Evolutionary conservation across 2,113 vertebrate species (phyloP).

Genomic region (Oreocharis arfaki): DNA sequence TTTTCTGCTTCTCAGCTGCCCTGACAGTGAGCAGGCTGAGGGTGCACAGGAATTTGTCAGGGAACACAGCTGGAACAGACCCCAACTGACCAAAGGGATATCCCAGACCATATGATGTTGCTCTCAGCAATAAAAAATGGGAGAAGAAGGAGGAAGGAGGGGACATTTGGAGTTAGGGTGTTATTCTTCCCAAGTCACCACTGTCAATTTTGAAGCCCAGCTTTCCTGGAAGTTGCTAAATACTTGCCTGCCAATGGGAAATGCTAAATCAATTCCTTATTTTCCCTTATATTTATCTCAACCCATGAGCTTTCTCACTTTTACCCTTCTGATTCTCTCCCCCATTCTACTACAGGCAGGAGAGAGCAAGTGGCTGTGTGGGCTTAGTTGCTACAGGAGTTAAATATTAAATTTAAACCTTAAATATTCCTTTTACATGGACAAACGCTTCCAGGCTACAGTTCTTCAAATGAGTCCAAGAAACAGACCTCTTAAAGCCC

Average conservation of each 20-base stretch:
- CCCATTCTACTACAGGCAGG: accelerated
- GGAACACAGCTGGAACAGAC: not conserved
- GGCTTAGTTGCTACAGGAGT: not conserved
- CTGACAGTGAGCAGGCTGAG: not conserved
- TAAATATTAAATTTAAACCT: no score
- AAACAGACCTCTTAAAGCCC: not conserved
- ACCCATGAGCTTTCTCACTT: not conserved
- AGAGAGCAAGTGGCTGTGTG: accelerated
- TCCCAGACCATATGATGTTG: not conserved
- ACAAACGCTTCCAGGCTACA: not conserved
- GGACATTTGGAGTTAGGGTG: not conserved
- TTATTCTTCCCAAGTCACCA: not conserved
- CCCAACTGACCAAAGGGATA: not conserved
- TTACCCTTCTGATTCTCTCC: not conserved
- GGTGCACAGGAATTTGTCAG: not conserved
- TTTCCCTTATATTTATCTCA: not conserved
- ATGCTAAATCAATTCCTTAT: not conserved
- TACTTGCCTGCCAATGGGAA: not conserved
- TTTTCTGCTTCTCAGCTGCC: not conserved
- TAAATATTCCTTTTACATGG: not conserved
- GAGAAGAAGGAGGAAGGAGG: not conserved
- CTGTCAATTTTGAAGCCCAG: not conserved
- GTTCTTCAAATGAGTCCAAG: not conserved
- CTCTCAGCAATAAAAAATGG: not conserved
- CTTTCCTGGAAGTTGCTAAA: not conserved